These are phyloP conservation scores for Leptothorax acervorum DNA, from an alignment of 2,888 invertebrate species.

Conservation along the genomic window DNA sequence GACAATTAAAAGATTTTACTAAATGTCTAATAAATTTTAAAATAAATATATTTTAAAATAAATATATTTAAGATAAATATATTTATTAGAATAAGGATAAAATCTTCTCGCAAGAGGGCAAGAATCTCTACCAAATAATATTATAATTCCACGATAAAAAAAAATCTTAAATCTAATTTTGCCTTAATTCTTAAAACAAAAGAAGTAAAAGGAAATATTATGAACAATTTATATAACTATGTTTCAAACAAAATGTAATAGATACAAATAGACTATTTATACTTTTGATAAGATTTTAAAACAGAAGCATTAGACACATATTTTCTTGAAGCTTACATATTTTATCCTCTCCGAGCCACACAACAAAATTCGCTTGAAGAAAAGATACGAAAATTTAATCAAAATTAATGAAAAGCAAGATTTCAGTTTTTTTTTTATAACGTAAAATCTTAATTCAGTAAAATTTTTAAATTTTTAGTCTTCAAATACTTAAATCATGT, in stretches of 20 bases:
- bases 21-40: slow-evolving; percentile 13
- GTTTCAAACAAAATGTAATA: neutral
- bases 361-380: neutral
- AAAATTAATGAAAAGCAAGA: neutral
- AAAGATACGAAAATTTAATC: neutral
- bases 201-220: neutral
- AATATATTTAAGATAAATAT: neutral
- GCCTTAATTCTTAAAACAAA: neutral
- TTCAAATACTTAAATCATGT: neutral
- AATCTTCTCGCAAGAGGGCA: neutral
- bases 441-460: neutral
- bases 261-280: neutral
- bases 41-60: neutral
- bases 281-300: slow-evolving; percentile 22
- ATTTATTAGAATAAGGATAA: neutral
- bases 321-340: neutral
- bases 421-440: neutral
- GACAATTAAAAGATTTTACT: neutral
- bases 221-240: neutral
- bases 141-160: neutral
- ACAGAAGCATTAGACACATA: neutral
- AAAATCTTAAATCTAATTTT: neutral
- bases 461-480: neutral
- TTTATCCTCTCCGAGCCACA: neutral
- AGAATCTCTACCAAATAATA: neutral